These are phyloP conservation scores for Battus philenor DNA, from an alignment of 1,140 invertebrate genomes.

Conservation along the genomic window DNA sequence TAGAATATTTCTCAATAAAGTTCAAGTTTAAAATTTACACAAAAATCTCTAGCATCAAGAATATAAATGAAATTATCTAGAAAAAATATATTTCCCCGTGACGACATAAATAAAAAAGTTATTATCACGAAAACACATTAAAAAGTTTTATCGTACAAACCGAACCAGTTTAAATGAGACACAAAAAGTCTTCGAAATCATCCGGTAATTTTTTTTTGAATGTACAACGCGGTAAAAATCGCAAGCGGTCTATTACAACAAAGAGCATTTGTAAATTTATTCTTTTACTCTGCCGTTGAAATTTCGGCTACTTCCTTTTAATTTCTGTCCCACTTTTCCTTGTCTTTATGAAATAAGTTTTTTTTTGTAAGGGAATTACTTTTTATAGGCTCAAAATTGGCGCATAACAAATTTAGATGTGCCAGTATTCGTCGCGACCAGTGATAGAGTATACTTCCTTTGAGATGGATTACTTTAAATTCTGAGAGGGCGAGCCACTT, in stretches of 20 bases:
- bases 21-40: no score
- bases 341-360: constrained; percentile 66
- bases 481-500: constrained; percentile 16
- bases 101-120: neutral
- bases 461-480: constrained; percentile 27
- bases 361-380: constrained; percentile 63
- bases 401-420: constrained; percentile 51
- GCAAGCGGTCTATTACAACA: constrained; percentile 33
- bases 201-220: constrained; percentile 43
- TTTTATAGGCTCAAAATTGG: constrained; percentile 61
- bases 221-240: constrained; percentile 37
- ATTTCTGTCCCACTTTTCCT: constrained; percentile 39
- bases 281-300: constrained; percentile 25
- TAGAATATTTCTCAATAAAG: no score
- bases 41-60: no score
- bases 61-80: no score
- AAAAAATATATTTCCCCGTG: no score
- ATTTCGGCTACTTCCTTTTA: constrained; percentile 37
- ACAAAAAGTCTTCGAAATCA: constrained; percentile 12
- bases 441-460: constrained; percentile 16
- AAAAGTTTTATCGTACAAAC: constrained; percentile 17
- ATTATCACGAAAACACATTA: constrained; percentile 19
- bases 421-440: constrained; percentile 14
- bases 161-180: neutral
- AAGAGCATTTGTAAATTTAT: constrained; percentile 46